phyloP scores from a whole-genome alignment of 2,113 vertebrate species.

The Saccopteryx bilineata region DNA sequence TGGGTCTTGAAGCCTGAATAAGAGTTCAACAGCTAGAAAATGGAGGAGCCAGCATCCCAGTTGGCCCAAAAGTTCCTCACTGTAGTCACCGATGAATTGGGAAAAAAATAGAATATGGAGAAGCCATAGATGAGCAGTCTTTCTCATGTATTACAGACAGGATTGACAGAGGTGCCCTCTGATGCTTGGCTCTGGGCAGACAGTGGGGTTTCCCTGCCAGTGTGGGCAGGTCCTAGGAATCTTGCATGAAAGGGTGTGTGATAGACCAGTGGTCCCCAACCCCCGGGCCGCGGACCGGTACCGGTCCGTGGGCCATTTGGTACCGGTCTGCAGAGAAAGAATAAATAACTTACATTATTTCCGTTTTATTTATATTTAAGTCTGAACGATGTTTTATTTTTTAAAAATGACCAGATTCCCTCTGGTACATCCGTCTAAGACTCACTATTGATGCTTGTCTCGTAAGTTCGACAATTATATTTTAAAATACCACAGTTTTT shows the following conservation, averaged over 20 bases:
- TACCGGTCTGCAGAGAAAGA: no score
- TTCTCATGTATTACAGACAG: not conserved
- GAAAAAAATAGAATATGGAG: not conserved
- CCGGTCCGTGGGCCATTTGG: no score
- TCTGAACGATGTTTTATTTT: no score
- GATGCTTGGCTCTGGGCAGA: not conserved
- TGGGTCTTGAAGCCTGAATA: constrained; percentile 47
- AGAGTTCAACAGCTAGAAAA: not conserved
- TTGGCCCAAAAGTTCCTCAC: not conserved
- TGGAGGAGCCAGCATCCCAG: not conserved
- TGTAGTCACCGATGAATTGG: not conserved
- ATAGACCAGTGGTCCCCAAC: no score
- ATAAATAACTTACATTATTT: no score
- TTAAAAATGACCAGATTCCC: no score
- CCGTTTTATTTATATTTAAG: no score
- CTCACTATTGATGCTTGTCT: no score
- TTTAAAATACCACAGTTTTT: no score
- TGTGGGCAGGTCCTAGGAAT: not conserved
- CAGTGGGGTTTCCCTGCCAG: not conserved
- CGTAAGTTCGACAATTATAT: no score
- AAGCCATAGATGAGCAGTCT: not conserved
- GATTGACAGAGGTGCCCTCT: not conserved
- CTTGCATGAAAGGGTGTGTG: not conserved
- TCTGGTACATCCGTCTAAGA: no score
- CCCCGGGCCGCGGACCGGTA: no score